Base-by-base conservation (phyloP, 2,113 vertebrate species). In the Elephantulus edwardii region DNA sequence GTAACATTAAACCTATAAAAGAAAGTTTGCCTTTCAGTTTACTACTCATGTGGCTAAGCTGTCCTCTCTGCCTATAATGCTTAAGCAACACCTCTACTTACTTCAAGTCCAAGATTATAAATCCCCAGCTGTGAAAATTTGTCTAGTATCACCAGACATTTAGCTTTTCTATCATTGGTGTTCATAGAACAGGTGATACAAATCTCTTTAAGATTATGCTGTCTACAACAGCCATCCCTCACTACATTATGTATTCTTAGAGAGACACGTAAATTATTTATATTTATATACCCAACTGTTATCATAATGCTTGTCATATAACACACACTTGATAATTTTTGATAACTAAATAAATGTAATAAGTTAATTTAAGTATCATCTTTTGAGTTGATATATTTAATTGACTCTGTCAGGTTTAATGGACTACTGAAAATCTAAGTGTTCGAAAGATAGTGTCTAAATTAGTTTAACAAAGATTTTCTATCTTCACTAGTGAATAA, bases 71-170 rank as follows among this genome's bases (percentile, higher is more conserved):
- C 26, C n/a, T 38, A 8, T 22, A 68, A 74, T 50, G 24, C 2
- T 6, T 48, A n/a, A 14, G 6, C 12, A 50, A 24, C 33, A 30
- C 0, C 0, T 1, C 0, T 6, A 75, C 2, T 33, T 75, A 74
- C 8, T 30, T 68, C 24, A 60, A 33, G 1, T 35, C 14, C 4
- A 56, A 16, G 6, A 22, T 48, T 82, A 70, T 1, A 48, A 6
- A 2, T 22, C 4, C 64, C 28, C 46, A 7, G 50, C 6, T 56
- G 11, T 81, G 16, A 44, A 28, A 40, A 13, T 56, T 58, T 50
- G 24, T 8, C 8, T 80, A 28, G 76, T 2, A 74, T 42, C 50
- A 83, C 33, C 2, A 46, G 54, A 13, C 72, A 60, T 30, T 89
- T 44, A 74, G 3, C 11, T 46, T 24, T 38, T 19, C 24, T 74